These are phyloP conservation scores for Gymnothorax javanicus DNA, from an alignment of 2,797 vertebrate species.

Conservation along the genomic window DNA sequence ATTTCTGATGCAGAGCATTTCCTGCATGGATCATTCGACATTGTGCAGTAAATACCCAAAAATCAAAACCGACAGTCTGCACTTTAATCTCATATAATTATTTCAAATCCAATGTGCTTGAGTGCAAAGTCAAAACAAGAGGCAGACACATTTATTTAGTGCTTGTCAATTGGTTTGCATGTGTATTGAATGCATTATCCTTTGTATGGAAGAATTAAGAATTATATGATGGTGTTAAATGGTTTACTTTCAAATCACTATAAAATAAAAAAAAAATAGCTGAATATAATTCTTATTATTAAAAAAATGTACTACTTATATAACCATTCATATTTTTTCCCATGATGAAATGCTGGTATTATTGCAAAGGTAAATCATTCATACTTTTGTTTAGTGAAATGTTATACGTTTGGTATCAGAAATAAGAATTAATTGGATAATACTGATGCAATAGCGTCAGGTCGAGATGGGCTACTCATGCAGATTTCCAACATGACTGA, in stretches of 20 bases:
- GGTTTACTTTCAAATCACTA: background rate
- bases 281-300: background rate
- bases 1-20: too few species aligned
- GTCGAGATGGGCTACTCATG: background rate
- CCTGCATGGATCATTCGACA: too few species aligned
- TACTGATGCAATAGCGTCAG: background rate
- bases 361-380: background rate
- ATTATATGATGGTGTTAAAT: background rate
- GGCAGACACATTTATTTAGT: background rate
- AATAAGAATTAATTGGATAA: background rate
- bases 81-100: too few species aligned
- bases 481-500: background rate
- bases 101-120: too few species aligned
- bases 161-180: background rate
- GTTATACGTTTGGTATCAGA: background rate
- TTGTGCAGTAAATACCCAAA: too few species aligned
- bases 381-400: background rate
- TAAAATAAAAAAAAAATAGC: background rate
- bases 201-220: background rate
- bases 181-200: background rate
- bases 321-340: background rate
- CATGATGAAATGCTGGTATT: background rate
- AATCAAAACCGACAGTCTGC: too few species aligned
- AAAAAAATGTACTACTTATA: too few species aligned
- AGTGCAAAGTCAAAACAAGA: too few species aligned